Evolutionary conservation across 2,113 vertebrate species (phyloP).

Genomic region (Prionailurus bengalensis): DNA sequence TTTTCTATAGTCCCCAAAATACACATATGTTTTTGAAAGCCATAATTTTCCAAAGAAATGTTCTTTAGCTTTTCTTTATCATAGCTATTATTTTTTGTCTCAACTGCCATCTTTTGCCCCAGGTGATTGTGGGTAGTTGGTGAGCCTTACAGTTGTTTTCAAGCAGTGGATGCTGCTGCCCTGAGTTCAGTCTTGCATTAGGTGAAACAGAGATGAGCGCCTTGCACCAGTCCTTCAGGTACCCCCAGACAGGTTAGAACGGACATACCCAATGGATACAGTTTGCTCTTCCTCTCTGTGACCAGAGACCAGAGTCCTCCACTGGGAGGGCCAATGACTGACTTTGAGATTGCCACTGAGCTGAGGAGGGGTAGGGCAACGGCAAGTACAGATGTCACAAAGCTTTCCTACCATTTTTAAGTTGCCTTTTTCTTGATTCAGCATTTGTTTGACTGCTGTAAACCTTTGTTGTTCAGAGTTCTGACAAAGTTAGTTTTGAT

Average conservation of each 20-base stretch:
- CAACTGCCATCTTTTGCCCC: not conserved
- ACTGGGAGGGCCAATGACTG: not conserved
- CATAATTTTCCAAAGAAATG: not conserved
- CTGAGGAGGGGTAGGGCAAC: fast-evolving
- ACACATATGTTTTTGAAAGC: not conserved
- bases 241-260: not conserved
- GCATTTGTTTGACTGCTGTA: not conserved
- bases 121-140: not conserved
- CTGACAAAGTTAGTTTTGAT: not conserved
- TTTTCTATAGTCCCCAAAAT: not conserved
- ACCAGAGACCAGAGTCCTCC: not conserved
- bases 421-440: not conserved
- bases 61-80: not conserved
- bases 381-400: not conserved
- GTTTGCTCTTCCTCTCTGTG: not conserved
- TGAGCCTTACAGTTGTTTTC: not conserved
- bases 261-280: not conserved
- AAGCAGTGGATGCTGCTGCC: not conserved
- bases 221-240: not conserved
- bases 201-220: not conserved
- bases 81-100: not conserved
- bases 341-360: not conserved
- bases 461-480: not conserved
- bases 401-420: not conserved
- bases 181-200: not conserved